A percentile compares a stretch with the other conserved stretches of the same genome.
These are phyloP conservation scores for Tauraco erythrolophus DNA, from an alignment of 2,113 vertebrate species.

Conservation along the genomic window DNA sequence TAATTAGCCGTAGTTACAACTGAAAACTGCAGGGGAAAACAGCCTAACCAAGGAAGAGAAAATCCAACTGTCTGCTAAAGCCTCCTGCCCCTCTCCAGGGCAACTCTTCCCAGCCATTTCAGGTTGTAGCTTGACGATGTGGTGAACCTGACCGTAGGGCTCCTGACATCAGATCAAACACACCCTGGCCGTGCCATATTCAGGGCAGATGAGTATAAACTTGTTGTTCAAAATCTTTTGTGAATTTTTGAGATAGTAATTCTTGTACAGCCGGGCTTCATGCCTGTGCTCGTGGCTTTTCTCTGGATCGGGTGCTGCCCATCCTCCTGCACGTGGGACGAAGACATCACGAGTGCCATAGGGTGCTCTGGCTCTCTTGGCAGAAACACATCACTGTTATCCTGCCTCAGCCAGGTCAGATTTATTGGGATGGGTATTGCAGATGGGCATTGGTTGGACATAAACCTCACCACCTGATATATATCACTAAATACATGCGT, in stretches of 20 bases:
- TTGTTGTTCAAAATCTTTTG: not conserved
- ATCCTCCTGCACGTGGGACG: rapidly evolving
- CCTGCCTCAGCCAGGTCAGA: not conserved
- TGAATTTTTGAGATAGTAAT: not conserved
- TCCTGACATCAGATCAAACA: not conserved
- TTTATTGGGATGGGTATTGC: not conserved
- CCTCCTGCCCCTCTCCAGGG: not conserved
- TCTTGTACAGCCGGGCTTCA: not conserved
- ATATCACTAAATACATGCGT: rapidly evolving
- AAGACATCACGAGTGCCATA: not conserved
- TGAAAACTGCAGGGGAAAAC: not conserved
- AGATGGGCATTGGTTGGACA: not conserved
- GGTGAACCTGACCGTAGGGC: not conserved
- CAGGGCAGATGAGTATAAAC: not conserved
- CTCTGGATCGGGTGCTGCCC: not conserved
- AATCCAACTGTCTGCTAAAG: not conserved
- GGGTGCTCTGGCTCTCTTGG: rapidly evolving
- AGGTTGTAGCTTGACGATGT: not conserved
- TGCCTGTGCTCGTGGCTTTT: not conserved
- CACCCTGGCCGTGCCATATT: not conserved
- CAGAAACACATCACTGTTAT: not conserved
- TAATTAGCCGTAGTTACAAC: not conserved
- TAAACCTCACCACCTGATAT: not conserved
- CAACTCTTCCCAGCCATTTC: not conserved
- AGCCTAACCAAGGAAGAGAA: not conserved